Evolutionary conservation across 2,113 vertebrate species (phyloP), one percentile per base, ranked within the genome.

Genomic region (Actenoides hombroni): DNA sequence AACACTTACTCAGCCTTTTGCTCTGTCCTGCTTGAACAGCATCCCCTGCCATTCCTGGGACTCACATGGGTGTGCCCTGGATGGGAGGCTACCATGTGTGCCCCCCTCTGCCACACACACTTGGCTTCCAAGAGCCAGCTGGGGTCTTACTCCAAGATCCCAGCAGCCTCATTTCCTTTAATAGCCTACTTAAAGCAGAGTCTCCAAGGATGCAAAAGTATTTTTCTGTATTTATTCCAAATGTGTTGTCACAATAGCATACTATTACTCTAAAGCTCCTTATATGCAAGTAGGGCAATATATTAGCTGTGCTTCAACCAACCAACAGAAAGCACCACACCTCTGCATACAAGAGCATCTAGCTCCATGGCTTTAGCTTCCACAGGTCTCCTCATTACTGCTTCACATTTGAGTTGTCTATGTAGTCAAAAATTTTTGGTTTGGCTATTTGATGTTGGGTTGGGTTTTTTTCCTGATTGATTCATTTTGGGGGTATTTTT

Each of bases 151-250:
- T 71, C 61, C 0, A 5, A 88, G 59, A 82, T 86, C 78, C 94
- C 92, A 70, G 70, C 93, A 96, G 80, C 86, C 42, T 85, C 91
- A 13, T 87, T 94, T 95, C 88, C 78, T 90, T 81, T 94, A 95
- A 91, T 10, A 93, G 60, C 63, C 69, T 49, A 82, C 74, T 93
- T 64, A 21, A 80, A 95, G 69, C 88, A 5, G 37, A 92, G 79
- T 78, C 85, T 91, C 64, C 5, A 76, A 92, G 70, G 84, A 80
- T 70, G 69, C 67, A 75, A 79, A 75, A 93, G n/a, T 68, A 71
- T 54, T 79, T 96, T 77, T 37, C 68, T 44, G 63, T 60, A 24
- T 92, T 75, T 96, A 76, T 83, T 90, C 75, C 2, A 31, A 83
- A 53, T 15, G 4, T 16, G 40, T 59, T 86, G 37, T 71, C 68